Base-by-base conservation (phyloP, 2,888 invertebrate genomes). In the Rhingia campestris region DNA sequence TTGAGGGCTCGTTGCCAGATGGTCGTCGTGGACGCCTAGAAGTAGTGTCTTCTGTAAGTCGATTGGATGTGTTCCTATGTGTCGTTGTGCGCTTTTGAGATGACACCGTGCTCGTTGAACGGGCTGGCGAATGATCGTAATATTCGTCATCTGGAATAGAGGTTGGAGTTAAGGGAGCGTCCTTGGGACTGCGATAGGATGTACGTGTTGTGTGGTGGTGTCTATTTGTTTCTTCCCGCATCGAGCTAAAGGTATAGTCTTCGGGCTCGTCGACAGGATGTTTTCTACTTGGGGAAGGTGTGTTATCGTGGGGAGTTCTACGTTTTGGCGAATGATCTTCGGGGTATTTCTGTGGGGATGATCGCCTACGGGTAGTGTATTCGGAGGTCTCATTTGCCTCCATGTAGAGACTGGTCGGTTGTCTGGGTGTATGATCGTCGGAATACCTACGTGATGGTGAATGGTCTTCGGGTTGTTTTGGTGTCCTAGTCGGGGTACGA, bases 371-470 rank as follows among this genome's bases (percentile, higher is more conserved):
- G 9, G 56, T 43, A 59, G 79, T 67, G 73, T 67, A 43, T 39
- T 82, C 77, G n/a, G 77, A 82, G 0, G 37, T 32, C 37, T 77
- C 56, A n/a, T 43, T 45, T 63, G 61, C 72, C 30, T 79, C 85
- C 66, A 7, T 53, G 61, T 81, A 75, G 47, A 33, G 67, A 61
- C 77, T 73, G 51, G 66, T 64, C 39, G 61, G 49, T 37, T 77
- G 72, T 54, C 47, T 32, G 22, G 79, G 73, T 51, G 82, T 77
- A 54, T 73, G 66, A 59, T 84, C 80, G 47, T 84, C 80, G 32
- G 80, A 70, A 84, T 80, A 75, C 80, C 80, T 84, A 81, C 81
- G 79, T 61, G 81, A 41, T 43, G 86, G 82, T 12, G 70, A 81
- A 32, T 49, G 39, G 37, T 86, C 63, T 43, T 66, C 74, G 5